phyloP scores from a whole-genome alignment of 2,113 vertebrate genomes.

The Acanthisitta chloris region DNA sequence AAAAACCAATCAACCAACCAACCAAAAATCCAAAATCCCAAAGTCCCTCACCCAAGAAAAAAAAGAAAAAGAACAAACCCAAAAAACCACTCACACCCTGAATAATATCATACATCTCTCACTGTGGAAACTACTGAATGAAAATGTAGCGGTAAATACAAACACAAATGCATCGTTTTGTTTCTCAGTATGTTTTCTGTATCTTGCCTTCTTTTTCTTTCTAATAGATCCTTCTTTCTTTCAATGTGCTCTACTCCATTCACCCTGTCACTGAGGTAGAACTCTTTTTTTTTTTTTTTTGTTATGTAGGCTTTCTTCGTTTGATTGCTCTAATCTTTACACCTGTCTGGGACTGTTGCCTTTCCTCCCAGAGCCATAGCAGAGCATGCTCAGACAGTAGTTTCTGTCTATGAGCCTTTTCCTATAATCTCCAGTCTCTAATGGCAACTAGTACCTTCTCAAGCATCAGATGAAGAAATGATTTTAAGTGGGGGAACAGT shows the following conservation, averaged over 20 bases:
- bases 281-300: neutral
- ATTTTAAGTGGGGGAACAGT: neutral
- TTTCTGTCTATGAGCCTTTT: neutral
- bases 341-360: neutral
- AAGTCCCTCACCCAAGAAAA: no score
- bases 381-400: neutral
- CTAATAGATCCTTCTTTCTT: neutral
- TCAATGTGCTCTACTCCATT: neutral
- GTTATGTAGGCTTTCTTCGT: neutral
- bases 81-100: no score
- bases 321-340: neutral
- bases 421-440: neutral
- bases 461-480: conserved; percentile 5
- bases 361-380: neutral
- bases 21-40: no score
- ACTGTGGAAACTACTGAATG: neutral
- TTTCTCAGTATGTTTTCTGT: neutral
- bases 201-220: neutral
- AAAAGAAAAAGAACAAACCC: no score
- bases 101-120: neutral
- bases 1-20: no score
- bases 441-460: neutral
- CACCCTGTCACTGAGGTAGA: neutral
- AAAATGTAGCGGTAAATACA: neutral
- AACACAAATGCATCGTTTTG: neutral